Base-by-base conservation (phyloP, 2,797 vertebrate genomes). In the Tachyglossus aculeatus region DNA sequence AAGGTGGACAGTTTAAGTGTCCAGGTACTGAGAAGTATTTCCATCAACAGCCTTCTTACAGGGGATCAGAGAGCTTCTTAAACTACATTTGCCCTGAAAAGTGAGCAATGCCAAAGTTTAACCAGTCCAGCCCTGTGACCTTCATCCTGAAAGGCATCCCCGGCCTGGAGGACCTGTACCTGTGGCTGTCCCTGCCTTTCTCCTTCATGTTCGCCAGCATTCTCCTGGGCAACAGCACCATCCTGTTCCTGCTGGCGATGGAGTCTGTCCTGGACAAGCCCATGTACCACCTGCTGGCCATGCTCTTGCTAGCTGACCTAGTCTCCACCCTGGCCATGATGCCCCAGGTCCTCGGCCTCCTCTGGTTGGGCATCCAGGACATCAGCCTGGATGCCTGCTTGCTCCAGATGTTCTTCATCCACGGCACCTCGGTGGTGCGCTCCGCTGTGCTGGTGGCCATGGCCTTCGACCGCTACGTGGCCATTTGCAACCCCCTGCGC, bases 241-340 rank as follows among this genome's bases (percentile, higher is more conserved):
- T 88, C 7, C 48, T 87, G 3, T 67, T 76, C 11, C 77, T 80
- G 14, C 85, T 86, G 5, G 47, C 6, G 36, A 45, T n/a, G 21
- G 71, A 86, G 1, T 9, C 71, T 7, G 86, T 86, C 48, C 89
- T 94, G 21, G 77, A 70, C 18, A 80, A 89, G 11, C 91, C 92
- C 12, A 92, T 92, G 90, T 94, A 88, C 25, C 84, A 90, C 70
- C 93, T 94, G 65, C 81, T 94, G 47, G 80, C 77, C 61, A 90
- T 93, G 83, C 56, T 95, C 24, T 89, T 90, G 21, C 34, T 74
- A 6, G 88, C 85, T 40, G 91, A 95, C 24, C 54, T 93, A 5
- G 40, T 86, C 2, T 88, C 87, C 13, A 91, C 90, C 5, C 86
- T 86, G 16, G 59, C 87, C 38, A 91, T 90, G 5, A 70, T 93